A percentile compares a stretch with the other conserved stretches of the same genome.
phyloP scores from a whole-genome alignment of 2,113 vertebrate genomes.

The Notarius quadriscutis region DNA sequence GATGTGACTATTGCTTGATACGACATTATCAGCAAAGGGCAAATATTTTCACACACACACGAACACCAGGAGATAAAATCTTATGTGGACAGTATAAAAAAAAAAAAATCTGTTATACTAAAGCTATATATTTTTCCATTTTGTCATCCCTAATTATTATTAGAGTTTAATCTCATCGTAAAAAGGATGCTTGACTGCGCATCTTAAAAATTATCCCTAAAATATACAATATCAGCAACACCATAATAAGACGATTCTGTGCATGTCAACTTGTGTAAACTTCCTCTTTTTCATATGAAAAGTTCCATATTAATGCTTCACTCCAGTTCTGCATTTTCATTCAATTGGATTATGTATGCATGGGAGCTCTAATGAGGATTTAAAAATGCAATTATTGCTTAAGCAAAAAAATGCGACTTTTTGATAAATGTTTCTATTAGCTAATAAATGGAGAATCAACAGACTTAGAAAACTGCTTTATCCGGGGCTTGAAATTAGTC shows the following conservation, averaged over 20 bases:
- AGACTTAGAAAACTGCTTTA: conserved; percentile 95
- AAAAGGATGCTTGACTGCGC: background rate
- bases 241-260: background rate
- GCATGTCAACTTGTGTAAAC: conserved; percentile 45
- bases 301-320: conserved; percentile 71
- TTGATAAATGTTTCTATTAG: conserved; percentile 97
- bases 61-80: background rate
- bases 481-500: conserved; percentile 94
- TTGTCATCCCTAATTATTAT: background rate
- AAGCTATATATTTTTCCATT: background rate
- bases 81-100: too few species aligned
- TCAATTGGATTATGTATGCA: conserved; percentile 82
- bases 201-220: background rate
- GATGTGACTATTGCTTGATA: conserved; percentile 69
- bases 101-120: background rate
- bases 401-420: conserved; percentile 81
- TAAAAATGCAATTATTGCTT: conserved; percentile 91
- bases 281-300: conserved; percentile 67
- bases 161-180: background rate
- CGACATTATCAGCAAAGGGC: conserved; percentile 60
- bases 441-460: conserved; percentile 97
- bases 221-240: conserved; percentile 16
- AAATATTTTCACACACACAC: conserved; percentile 54
- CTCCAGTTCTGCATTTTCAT: conserved; percentile 72
- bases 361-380: conserved; percentile 85